Conservation (phyloP, 2,888 invertebrate species). For the Amphipoea lucens region DNA sequence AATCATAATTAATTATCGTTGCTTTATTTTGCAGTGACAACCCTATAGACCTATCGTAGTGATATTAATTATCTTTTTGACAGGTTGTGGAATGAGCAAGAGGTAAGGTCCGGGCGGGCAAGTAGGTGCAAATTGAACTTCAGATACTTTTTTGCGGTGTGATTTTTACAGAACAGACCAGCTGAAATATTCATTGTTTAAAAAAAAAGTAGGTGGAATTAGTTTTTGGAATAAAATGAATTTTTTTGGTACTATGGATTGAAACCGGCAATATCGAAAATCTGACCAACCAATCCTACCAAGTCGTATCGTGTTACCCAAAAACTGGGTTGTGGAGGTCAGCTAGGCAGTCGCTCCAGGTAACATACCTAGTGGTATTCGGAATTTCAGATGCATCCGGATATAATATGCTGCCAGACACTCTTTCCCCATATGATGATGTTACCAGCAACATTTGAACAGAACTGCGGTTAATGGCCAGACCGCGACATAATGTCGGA, state of each 20-base stretch:
- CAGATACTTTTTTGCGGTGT: too few species aligned
- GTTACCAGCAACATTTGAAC: neutral
- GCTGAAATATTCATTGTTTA: too few species aligned
- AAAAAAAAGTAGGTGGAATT: neutral
- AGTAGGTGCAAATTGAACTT: neutral
- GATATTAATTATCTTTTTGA: constrained; percentile 23
- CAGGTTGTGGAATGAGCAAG: constrained; percentile 2
- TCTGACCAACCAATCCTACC: neutral
- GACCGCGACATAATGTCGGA: neutral
- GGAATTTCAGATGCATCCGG: neutral
- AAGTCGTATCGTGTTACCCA: neutral
- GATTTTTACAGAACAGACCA: too few species aligned
- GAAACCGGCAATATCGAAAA: neutral
- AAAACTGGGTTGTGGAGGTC: neutral
- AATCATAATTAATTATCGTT: constrained; percentile 32
- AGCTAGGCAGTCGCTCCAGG: neutral
- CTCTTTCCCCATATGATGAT: neutral
- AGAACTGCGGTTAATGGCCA: neutral
- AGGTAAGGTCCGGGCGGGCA: neutral
- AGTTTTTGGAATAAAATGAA: neutral
- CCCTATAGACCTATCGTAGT: neutral
- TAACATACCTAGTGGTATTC: neutral
- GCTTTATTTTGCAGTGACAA: constrained; percentile 30
- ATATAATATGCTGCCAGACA: neutral
- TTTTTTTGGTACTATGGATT: neutral